phyloP scores from a whole-genome alignment of 2,797 vertebrate species.

The Sebastes ruberrimus region DNA sequence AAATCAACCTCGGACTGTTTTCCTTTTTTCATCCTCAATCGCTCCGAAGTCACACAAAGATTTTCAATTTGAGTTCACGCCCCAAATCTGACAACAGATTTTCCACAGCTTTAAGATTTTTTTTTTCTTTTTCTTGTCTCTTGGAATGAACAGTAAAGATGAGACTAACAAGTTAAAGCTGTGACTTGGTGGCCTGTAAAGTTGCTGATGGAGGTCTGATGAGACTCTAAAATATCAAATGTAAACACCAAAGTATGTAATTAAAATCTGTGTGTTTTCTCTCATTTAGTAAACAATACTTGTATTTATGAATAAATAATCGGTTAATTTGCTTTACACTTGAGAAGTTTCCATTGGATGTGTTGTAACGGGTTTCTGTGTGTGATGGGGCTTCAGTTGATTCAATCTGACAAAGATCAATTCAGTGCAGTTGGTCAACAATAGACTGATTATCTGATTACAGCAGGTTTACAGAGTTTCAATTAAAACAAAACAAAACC shows the following conservation, averaged over 20 bases:
- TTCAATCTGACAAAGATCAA: slow-evolving; percentile 44
- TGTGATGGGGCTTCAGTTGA: slow-evolving; percentile 4
- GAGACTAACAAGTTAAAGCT: background rate
- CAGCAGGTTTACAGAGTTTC: background rate
- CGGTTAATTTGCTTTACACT: background rate
- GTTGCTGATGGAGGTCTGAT: background rate
- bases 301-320: background rate
- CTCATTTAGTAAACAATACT: background rate
- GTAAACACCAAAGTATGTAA: background rate
- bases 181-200: background rate
- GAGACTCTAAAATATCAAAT: background rate
- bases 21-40: background rate
- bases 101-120: background rate
- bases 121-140: too few species aligned
- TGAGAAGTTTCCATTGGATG: slow-evolving; percentile 37
- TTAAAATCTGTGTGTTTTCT: background rate
- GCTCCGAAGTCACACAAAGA: background rate
- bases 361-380: background rate
- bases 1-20: background rate
- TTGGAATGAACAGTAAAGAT: background rate
- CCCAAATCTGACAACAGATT: background rate
- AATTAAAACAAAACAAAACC: too few species aligned
- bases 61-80: background rate
- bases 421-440: slow-evolving; percentile 9
- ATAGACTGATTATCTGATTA: slow-evolving; percentile 1